These are phyloP conservation scores for Peromyscus aztecus DNA, from an alignment of 2,797 vertebrate species.

Conservation along the genomic window DNA sequence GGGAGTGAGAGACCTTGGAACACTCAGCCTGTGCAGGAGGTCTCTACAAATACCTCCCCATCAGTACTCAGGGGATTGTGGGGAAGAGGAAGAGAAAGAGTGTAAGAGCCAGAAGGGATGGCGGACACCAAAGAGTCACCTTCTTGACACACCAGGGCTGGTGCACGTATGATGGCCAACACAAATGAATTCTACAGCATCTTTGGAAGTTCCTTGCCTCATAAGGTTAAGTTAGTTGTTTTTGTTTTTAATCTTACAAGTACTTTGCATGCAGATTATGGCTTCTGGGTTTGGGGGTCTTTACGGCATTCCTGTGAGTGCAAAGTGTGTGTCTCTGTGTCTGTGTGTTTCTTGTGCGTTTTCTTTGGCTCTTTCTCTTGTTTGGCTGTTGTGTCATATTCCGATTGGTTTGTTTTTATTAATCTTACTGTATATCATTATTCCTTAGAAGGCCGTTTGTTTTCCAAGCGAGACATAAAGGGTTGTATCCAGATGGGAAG, in stretches of 20 bases:
- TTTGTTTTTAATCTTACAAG: neutral
- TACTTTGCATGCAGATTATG: neutral
- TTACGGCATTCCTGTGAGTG: neutral
- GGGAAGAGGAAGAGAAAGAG: neutral
- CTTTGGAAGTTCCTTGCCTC: neutral
- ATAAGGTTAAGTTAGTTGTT: neutral
- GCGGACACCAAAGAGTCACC: too few relatives aligned
- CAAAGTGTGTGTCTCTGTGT: neutral
- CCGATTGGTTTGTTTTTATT: neutral
- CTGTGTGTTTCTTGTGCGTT: neutral
- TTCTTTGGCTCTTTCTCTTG: neutral
- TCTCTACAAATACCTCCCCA: neutral
- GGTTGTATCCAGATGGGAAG: too few relatives aligned
- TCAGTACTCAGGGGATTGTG: neutral
- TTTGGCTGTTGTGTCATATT: neutral
- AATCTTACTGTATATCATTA: neutral
- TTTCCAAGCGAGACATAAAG: neutral
- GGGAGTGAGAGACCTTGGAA: neutral
- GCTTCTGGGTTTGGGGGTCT: neutral
- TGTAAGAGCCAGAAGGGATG: neutral
- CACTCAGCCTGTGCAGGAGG: neutral
- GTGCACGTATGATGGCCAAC: neutral
- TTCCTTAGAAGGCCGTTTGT: neutral
- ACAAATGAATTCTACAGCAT: neutral
- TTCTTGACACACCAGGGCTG: neutral